Evolutionary conservation across 2,888 invertebrate species (phyloP).

Genomic region (Drosophila conformis): DNA sequence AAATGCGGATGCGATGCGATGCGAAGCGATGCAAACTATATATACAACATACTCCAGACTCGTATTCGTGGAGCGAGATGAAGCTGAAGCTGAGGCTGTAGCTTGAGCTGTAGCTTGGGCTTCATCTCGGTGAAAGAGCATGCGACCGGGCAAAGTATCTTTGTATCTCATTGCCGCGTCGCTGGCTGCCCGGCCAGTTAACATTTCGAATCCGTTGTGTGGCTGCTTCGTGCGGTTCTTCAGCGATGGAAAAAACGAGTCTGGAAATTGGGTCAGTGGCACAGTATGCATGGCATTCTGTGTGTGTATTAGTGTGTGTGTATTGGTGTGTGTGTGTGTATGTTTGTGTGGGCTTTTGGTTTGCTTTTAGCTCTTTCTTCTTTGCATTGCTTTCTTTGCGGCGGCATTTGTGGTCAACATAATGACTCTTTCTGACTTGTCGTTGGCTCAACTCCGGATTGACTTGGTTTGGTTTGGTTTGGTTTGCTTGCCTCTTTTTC

Average conservation of each 20-base stretch:
- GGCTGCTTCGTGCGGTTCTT: conserved; percentile 57
- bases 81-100: conserved; percentile 9
- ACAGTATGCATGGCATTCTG: conserved; percentile 76
- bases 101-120: conserved; percentile 18
- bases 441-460: conserved; percentile 43
- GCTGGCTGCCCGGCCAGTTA: conserved; percentile 46
- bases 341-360: conserved; percentile 53
- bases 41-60: conserved; percentile 45
- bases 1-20: conserved; percentile 75
- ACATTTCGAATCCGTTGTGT: conserved; percentile 72
- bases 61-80: conserved; percentile 34
- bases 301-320: conserved; percentile 17
- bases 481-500: conserved; percentile 11
- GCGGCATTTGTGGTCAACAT: conserved; percentile 79
- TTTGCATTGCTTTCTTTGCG: conserved; percentile 72
- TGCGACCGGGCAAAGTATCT: conserved; percentile 64
- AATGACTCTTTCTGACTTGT: conserved; percentile 78
- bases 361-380: conserved; percentile 61
- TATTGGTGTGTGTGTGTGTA: conserved; percentile 12
- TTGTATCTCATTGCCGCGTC: conserved; percentile 60
- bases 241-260: conserved; percentile 64
- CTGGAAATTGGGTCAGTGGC: conserved; percentile 79
- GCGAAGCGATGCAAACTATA: conserved; percentile 56
- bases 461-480: conserved; percentile 34
- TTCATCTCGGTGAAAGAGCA: conserved; percentile 71